Evolutionary conservation across 1,140 invertebrate genomes (phyloP), one percentile per base, ranked within the genome.

Genomic region (Sitobion miscanthi): DNA sequence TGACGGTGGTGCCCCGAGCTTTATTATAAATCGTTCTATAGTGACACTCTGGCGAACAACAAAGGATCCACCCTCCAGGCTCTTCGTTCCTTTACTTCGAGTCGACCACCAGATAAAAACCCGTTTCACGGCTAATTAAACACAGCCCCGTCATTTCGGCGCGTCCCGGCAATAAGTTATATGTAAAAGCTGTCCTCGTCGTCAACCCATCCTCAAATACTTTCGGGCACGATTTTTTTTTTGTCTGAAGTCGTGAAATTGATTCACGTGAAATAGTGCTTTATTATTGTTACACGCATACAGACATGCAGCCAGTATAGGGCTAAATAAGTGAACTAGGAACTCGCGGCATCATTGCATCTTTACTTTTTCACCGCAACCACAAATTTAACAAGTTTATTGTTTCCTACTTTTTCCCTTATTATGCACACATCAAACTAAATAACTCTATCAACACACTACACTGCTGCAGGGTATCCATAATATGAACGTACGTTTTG

Each of bases 91-190:
- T 94, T n/a, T 38, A 17, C 25, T 42, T 47, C 57, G 25, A 62
- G 42, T n/a, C 90, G 42, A 5, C 42, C 57, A 77, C 38, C 90
- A 35, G 57, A 91, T 91, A 91, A 91, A 91, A 94, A 91, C 47
- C n/a, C 77, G 25, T 69, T 94, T 52, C 52, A 89, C 30, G 77
- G 89, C 82, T 94, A 93, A 92, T 93, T 93, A 88, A 69, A 94
- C 91, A 94, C 38, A 14, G 38, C 21, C 85, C 38, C 49, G 45
- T 92, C n/a, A 9, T 91, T 94, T 93, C 23, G 23, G 30, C 4
- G 35, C n/a, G 85, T 49, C 14, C 14, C 1, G 7, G 2, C 42
- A 25, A 3, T 42, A 42, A 42, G 83, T 86, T 38, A 11, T n/a
- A n/a, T 30, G 42, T 47, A 52, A 52, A 35, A 49, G n/a, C 62